A percentile compares a stretch with the other conserved stretches of the same genome.
phyloP scores from a whole-genome alignment of 2,113 vertebrate genomes.

The Thalassoma bifasciatum region DNA sequence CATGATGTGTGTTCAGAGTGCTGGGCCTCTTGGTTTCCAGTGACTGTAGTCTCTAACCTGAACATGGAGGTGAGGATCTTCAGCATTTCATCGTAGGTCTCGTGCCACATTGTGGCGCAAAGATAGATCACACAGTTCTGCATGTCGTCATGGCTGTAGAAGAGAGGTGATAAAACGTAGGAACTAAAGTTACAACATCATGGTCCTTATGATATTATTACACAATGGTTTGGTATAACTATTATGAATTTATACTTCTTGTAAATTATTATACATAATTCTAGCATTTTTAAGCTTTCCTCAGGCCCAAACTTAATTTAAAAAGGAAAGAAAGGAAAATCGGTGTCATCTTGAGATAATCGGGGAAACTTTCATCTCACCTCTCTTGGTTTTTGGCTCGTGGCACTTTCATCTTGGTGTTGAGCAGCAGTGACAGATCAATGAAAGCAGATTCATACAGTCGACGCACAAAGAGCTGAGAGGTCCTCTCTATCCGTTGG shows the following conservation, averaged over 20 bases:
- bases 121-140: conserved; percentile 83
- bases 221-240: too few species aligned
- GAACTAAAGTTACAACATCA: too few species aligned
- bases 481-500: conserved; percentile 85
- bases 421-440: conserved; percentile 84
- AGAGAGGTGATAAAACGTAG: not conserved
- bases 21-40: not conserved
- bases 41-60: conserved; percentile 71
- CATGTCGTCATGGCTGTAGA: conserved; percentile 65
- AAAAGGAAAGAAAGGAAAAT: not conserved
- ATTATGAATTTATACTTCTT: too few species aligned
- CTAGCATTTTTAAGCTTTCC: too few species aligned
- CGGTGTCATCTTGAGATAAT: not conserved
- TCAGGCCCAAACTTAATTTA: not conserved
- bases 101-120: conserved; percentile 89
- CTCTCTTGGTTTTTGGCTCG: conserved; percentile 70
- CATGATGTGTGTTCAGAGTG: not conserved
- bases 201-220: too few species aligned
- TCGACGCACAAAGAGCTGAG: conserved; percentile 84
- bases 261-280: not conserved
- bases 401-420: conserved; percentile 82
- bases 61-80: conserved; percentile 88
- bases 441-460: conserved; percentile 86
- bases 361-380: conserved; percentile 38
- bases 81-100: conserved; percentile 87